phyloP scores from a whole-genome alignment of 2,797 vertebrate genomes.

The Sciurus vulgaris region DNA sequence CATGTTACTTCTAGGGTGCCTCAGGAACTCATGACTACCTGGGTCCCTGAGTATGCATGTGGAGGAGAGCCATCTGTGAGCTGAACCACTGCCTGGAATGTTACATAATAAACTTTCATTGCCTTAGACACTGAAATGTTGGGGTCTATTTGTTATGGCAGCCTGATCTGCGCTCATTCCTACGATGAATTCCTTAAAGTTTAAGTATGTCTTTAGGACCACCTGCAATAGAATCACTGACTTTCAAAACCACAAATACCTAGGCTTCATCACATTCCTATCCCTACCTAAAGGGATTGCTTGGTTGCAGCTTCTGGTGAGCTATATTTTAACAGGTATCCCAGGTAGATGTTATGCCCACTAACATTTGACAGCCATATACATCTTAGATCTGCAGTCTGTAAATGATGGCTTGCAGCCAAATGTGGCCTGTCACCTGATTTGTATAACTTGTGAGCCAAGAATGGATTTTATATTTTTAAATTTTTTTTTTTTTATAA shows the following conservation, averaged over 20 bases:
- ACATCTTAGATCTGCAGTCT: conserved; percentile 29
- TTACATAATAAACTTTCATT: background rate
- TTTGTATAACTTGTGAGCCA: conserved; percentile 4
- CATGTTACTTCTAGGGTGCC: conserved; percentile 6
- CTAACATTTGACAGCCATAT: background rate
- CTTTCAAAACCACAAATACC: conserved; percentile 51
- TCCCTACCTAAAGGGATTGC: background rate
- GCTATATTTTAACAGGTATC: background rate
- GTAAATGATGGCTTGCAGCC: background rate
- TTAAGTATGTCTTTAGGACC: background rate
- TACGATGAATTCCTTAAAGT: background rate
- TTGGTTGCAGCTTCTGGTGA: background rate
- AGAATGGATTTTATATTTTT: conserved; percentile 51
- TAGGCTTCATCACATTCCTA: too few species aligned
- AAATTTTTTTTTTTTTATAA: background rate
- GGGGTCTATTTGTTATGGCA: background rate
- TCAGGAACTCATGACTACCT: background rate
- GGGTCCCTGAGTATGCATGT: background rate
- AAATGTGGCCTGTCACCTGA: conserved; percentile 2
- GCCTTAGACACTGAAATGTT: background rate
- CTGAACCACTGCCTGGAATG: background rate
- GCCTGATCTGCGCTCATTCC: background rate
- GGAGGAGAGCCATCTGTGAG: background rate
- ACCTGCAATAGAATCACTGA: background rate
- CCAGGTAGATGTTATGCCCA: background rate